Percentiles rank a stretch among this genome's conserved stretches.
Evolutionary conservation across 2,888 invertebrate genomes (phyloP).

Genomic region (Bruchidius siliquastri): DNA sequence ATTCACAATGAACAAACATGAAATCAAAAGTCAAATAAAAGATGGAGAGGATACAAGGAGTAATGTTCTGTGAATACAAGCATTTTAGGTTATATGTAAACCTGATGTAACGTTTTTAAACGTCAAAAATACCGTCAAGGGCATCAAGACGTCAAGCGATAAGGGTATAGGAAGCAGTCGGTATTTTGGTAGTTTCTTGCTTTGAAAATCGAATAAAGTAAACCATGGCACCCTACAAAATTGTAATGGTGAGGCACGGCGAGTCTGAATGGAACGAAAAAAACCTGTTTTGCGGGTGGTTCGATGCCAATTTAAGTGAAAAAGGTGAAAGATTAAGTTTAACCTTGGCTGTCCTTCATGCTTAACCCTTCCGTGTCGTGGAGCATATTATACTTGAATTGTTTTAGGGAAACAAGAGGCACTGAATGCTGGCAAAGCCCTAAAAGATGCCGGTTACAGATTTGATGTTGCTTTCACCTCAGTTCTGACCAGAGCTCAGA

Average conservation of each 20-base stretch:
- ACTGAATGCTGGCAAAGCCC: conserved; percentile 55
- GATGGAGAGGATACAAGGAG: no score
- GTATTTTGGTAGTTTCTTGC: not conserved
- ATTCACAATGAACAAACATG: no score
- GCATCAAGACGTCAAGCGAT: not conserved
- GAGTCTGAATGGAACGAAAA: conserved; percentile 63
- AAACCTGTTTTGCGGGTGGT: conserved; percentile 63
- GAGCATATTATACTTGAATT: not conserved
- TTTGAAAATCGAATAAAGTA: not conserved
- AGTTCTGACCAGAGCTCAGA: conserved; percentile 58
- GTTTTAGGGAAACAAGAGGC: conserved; percentile 57
- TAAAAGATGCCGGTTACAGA: conserved; percentile 54
- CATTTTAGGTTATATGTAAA: no score
- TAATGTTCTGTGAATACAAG: no score
- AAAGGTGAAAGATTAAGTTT: conserved; percentile 48
- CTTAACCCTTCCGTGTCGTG: conserved; percentile 4
- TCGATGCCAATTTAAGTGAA: conserved; percentile 56
- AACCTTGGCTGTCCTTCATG: conserved; percentile 26
- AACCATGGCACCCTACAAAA: conserved; percentile 45
- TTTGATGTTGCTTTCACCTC: conserved; percentile 63
- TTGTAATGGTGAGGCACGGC: conserved; percentile 62
- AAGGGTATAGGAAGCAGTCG: not conserved
- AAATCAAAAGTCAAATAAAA: no score
- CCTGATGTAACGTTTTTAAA: no score
- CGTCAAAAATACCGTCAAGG: no score